Conservation (phyloP, 2,797 vertebrate genomes). For the Sarcophilus harrisii region DNA sequence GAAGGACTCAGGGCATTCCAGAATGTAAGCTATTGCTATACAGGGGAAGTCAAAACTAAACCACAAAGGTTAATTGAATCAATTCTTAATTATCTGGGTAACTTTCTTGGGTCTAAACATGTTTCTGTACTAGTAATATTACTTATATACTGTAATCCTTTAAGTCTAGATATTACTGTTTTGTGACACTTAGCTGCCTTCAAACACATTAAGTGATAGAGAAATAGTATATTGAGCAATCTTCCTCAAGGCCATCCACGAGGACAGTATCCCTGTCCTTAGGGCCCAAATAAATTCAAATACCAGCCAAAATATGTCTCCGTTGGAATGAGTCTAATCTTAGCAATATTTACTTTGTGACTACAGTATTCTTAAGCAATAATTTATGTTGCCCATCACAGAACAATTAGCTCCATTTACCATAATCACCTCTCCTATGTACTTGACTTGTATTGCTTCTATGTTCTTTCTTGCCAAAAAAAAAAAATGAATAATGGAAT, state of each 20-base stretch:
- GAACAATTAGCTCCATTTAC: constrained; percentile 45
- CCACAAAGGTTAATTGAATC: constrained; percentile 13
- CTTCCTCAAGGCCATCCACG: background rate
- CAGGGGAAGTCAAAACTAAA: constrained; percentile 56
- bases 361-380: constrained; percentile 35
- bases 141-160: constrained; percentile 7
- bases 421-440: constrained; percentile 28
- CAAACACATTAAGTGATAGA: constrained; percentile 14
- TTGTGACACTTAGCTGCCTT: constrained; percentile 20
- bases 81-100: constrained; percentile 67
- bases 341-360: constrained; percentile 42
- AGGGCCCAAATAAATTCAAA: background rate
- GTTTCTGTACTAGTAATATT: constrained; percentile 49
- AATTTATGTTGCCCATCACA: constrained; percentile 29
- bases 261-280: background rate
- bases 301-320: background rate
- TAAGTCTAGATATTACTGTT: background rate
- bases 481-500: background rate
- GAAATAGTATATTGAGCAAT: background rate
- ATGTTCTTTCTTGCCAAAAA: background rate
- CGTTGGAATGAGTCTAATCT: constrained; percentile 21
- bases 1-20: background rate
- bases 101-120: constrained; percentile 48
- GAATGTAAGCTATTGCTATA: constrained; percentile 60
- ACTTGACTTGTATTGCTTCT: background rate